Evolutionary conservation across 1,140 invertebrate species (phyloP).

Genomic region (Brachionus sp.): DNA sequence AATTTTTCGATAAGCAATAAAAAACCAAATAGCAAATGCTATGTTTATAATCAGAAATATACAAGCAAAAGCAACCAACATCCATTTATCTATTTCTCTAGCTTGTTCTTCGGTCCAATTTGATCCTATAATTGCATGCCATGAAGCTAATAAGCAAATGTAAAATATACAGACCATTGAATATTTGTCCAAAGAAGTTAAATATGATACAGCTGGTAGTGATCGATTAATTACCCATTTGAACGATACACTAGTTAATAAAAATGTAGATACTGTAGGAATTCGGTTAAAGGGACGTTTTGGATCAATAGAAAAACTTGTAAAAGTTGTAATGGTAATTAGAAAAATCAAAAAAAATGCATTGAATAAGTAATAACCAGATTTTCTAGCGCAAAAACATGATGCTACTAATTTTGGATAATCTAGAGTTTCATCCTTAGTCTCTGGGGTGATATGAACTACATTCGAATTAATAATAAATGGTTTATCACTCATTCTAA

Average conservation of each 20-base stretch:
- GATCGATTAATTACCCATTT: slow-evolving; percentile 33
- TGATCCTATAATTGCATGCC: slow-evolving; percentile 37
- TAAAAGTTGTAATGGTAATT: slow-evolving; percentile 24
- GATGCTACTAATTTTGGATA: slow-evolving; percentile 38
- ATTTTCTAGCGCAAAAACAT: slow-evolving; percentile 12
- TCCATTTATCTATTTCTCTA: slow-evolving; percentile 17
- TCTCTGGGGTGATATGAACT: background rate
- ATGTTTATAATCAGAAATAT: slow-evolving; percentile 4
- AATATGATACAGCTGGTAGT: slow-evolving; percentile 38
- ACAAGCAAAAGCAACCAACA: background rate
- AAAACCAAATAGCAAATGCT: background rate
- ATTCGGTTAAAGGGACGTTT: slow-evolving; percentile 52
- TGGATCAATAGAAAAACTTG: slow-evolving; percentile 55
- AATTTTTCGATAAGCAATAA: background rate
- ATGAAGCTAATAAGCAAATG: background rate
- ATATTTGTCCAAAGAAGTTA: slow-evolving; percentile 40
- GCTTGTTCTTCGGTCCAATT: background rate
- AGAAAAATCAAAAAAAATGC: slow-evolving; percentile 34
- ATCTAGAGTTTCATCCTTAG: background rate
- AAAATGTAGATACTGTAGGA: background rate
- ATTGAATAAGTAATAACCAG: slow-evolving; percentile 34
- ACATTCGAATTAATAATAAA: background rate
- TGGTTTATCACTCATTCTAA: background rate
- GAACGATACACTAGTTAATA: slow-evolving; percentile 1
- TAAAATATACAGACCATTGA: slow-evolving; percentile 32